phyloP scores from a whole-genome alignment of 2,888 invertebrate genomes.

The Cephonodes hylas region DNA sequence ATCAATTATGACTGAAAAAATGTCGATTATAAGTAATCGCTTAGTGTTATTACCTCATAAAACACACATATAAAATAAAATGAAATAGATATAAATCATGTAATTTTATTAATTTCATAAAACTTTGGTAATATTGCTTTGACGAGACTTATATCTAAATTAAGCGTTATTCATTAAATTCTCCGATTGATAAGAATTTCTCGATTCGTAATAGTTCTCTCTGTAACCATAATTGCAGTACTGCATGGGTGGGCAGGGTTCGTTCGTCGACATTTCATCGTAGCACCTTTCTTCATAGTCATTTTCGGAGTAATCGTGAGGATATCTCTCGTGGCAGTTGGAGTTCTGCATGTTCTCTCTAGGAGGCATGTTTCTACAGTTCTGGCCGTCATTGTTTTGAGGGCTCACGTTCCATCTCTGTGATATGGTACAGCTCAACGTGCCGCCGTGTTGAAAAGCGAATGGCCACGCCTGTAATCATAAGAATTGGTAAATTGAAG shows the following conservation, averaged over 20 bases:
- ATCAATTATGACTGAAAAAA: too few species aligned
- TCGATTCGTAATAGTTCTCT: constrained; percentile 66
- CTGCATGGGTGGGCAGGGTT: constrained; percentile 50
- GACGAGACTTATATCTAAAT: constrained; percentile 11
- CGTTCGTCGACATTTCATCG: constrained; percentile 52
- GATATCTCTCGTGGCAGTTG: constrained; percentile 35
- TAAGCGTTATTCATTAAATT: constrained; percentile 57
- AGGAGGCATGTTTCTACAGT: constrained; percentile 29
- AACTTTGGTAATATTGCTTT: constrained; percentile 4
- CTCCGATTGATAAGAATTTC: constrained; percentile 57
- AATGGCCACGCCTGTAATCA: constrained; percentile 90
- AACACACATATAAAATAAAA: neutral
- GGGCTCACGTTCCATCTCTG: constrained; percentile 68
- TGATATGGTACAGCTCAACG: constrained; percentile 70
- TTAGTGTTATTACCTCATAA: too few species aligned
- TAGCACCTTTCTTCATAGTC: constrained; percentile 67
- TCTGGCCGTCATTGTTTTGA: constrained; percentile 37
- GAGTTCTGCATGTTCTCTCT: constrained; percentile 31
- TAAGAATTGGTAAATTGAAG: neutral
- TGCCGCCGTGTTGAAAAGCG: constrained; percentile 85
- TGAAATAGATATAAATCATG: neutral
- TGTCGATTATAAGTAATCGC: too few species aligned
- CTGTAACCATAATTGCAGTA: constrained; percentile 70
- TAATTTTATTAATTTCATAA: constrained; percentile 3
- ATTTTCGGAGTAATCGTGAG: constrained; percentile 57